phyloP scores from a whole-genome alignment of 2,888 invertebrate species.

The Apodemia zela region DNA sequence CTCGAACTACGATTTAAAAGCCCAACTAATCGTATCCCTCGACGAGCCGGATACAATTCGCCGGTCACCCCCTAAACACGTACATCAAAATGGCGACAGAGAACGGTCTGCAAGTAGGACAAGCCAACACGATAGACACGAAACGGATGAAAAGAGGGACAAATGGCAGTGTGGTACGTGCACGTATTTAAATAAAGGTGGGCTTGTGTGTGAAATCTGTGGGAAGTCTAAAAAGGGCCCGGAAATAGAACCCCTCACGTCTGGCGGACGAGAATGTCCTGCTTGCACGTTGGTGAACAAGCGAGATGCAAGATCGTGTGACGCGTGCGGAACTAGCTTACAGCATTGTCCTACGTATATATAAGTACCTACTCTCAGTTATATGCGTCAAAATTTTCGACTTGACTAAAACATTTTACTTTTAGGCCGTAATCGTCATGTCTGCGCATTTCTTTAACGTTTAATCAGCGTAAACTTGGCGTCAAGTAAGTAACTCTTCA shows the following conservation, averaged over 20 bases:
- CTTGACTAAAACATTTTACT: neutral
- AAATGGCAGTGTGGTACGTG: conserved; percentile 87
- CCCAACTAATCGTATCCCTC: conserved; percentile 65
- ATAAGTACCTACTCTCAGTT: conserved; percentile 43
- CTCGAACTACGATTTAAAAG: conserved; percentile 58
- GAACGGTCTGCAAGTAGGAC: conserved; percentile 41
- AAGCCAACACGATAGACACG: conserved; percentile 33
- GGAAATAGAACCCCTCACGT: conserved; percentile 83
- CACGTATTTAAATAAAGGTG: conserved; percentile 83
- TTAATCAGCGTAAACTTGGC: no score
- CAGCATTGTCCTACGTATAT: conserved; percentile 89
- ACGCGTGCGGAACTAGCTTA: conserved; percentile 84
- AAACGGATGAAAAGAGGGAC: conserved; percentile 34
- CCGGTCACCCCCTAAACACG: conserved; percentile 43
- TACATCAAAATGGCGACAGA: conserved; percentile 36
- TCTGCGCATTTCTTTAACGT: no score
- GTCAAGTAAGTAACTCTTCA: no score
- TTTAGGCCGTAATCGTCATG: no score
- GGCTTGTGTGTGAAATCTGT: conserved; percentile 86
- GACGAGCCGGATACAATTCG: conserved; percentile 59
- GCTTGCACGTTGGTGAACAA: conserved; percentile 88
- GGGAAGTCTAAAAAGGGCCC: conserved; percentile 83
- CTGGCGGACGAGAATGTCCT: conserved; percentile 88
- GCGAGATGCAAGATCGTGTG: conserved; percentile 82
- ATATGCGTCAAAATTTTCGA: neutral